Evolutionary conservation across 92 coral and sea anemone species (phyloP), one percentile per base, ranked within the genome.

Genomic region (Epizoanthus rinbou): DNA sequence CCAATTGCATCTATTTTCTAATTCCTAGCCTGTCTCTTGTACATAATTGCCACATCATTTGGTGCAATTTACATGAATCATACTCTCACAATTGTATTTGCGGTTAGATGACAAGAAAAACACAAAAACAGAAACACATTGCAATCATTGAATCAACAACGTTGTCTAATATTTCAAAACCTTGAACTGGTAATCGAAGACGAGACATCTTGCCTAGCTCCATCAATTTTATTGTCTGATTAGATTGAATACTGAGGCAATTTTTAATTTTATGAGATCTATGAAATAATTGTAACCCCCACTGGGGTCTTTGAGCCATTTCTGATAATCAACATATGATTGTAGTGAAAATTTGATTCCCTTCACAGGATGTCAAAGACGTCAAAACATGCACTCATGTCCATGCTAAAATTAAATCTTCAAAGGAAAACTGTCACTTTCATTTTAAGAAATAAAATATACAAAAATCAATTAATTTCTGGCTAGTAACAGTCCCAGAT

Each of bases 41-140:
- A 69, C 80, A 75, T 57, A 75, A 75, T 75, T 75, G 67, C 53
- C 80, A 75, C 81, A 56, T 75, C 81, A 80, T 80, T 80, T 80
- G 58, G 75, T 43, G 56, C 66, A 65, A 80, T 63, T 10, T 80
- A 43, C 84, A 53, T 21, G 56, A 33, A 11, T 10, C 41, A 33
- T 47, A 21, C 45, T 68, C 62, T 54, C 18, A 75, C 28, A 25
- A 62, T 63, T 0, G 69, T 54, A n/a, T 35, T 63, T 73, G 52
- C 24, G n/a, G 15, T 37, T 19, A n/a, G 72, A 57, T 56, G 37
- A 80, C 47, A 67, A 16, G 37, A 57, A 21, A 60, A 41, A 24
- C 10, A 71, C 9, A 37, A 82, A 17, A 59, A 3, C 68, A 76
- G 9, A 23, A 35, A 22, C 17, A 31, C 52, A 3, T 15, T 58